A percentile compares a stretch with the other conserved stretches of the same genome.
Conservation (phyloP, 1,140 invertebrate species). For the Drosophila insularis region DNA sequence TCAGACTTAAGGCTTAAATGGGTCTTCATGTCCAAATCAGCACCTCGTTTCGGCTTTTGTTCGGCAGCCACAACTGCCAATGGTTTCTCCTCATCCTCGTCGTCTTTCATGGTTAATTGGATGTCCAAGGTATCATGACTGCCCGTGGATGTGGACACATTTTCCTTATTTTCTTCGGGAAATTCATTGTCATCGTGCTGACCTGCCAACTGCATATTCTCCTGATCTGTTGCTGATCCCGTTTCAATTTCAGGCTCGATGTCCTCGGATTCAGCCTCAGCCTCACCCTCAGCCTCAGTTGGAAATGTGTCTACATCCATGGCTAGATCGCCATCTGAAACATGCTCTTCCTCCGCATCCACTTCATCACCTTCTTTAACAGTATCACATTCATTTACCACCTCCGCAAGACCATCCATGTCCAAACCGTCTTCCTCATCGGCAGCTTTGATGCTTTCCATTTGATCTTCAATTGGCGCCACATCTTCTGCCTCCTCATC, state of each 20-base stretch:
- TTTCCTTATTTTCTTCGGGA: slow-evolving; percentile 73
- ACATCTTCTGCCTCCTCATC: neutral
- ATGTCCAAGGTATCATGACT: slow-evolving; percentile 38
- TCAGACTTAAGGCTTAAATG: neutral
- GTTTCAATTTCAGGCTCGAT: slow-evolving; percentile 3
- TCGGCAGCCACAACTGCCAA: slow-evolving; percentile 35
- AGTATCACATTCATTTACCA: slow-evolving; percentile 25
- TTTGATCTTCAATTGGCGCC: neutral
- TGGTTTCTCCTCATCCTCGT: slow-evolving; percentile 51
- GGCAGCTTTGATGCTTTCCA: neutral
- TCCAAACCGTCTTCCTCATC: neutral
- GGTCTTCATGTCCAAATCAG: slow-evolving; percentile 5
- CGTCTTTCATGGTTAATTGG: slow-evolving; percentile 35
- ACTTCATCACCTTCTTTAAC: slow-evolving; percentile 2
- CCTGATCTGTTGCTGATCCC: slow-evolving; percentile 25
- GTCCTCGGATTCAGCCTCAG: slow-evolving; percentile 29
- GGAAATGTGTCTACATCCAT: slow-evolving; percentile 17
- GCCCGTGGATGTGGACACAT: slow-evolving; percentile 44
- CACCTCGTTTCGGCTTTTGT: slow-evolving; percentile 25
- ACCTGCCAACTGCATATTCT: slow-evolving; percentile 11
- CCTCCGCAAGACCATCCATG: neutral
- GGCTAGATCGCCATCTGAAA: neutral
- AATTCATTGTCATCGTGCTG: slow-evolving; percentile 16
- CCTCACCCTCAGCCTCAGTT: slow-evolving; percentile 2
- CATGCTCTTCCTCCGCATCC: neutral